Conservation (phyloP, 2,797 vertebrate genomes). For the Cercopithecus diana region DNA sequence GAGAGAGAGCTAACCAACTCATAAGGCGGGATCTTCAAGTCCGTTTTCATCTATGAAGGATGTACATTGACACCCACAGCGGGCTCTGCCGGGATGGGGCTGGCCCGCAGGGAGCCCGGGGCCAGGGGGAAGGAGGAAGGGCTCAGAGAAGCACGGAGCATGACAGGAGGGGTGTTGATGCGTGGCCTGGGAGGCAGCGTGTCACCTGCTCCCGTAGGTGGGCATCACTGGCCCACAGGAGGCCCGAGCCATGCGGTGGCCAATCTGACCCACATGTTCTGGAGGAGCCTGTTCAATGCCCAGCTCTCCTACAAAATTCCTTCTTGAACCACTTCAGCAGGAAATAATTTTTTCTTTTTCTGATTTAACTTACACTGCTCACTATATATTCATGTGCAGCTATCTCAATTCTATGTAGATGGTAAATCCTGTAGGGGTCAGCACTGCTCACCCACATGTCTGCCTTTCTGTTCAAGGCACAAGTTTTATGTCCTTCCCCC, state of each 20-base stretch:
- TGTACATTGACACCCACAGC: rapidly evolving
- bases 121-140: background rate
- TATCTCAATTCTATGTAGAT: background rate
- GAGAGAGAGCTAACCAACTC: background rate
- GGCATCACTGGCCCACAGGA: background rate
- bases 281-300: background rate
- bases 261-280: no score
- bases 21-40: rapidly evolving
- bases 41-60: background rate
- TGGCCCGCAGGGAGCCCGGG: rapidly evolving
- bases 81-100: background rate
- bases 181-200: background rate
- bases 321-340: background rate
- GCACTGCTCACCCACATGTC: background rate
- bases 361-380: background rate
- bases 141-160: no score
- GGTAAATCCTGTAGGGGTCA: background rate
- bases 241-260: background rate
- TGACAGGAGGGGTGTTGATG: background rate
- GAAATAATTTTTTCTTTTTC: background rate
- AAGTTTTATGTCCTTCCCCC: background rate
- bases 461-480: background rate
- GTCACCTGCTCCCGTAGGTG: background rate
- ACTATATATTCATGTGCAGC: background rate
- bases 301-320: background rate